Evolutionary conservation across 92 coral and sea anemone species (phyloP), one percentile per base, ranked within the genome.

Genomic region (Epizoanthus fatuus): DNA sequence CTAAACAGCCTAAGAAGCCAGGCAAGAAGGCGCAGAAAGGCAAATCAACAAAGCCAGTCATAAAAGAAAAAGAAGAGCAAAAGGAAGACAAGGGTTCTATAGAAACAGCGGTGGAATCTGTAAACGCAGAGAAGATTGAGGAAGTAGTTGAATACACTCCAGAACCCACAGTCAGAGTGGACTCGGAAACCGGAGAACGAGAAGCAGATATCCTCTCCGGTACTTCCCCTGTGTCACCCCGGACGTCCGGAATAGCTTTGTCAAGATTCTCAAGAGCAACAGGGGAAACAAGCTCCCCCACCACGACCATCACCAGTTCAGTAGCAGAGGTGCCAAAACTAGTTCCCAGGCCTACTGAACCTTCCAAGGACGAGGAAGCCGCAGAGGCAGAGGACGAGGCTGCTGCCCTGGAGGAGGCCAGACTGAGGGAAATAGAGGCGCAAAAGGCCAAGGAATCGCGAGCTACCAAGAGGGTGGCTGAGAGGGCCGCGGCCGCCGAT

Each of bases 401-500:
- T 22, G 42, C 72, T 42, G 53, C 67, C 5, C 72, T 77, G 40
- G 78, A 85, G 44, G 91, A 85, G 87, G 39, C 66, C 29, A 80
- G 84, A 37, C 85, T 22, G 6, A 37, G 78, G 39, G 92, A 90
- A 63, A 90, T 81, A 45, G 86, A 87, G 66, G 81, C 74, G 14
- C 89, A 92, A 44, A 94, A 88, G 59, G 89, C 83, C 37, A 94
- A 93, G 79, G 96, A 95, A 69, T 87, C 96, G n/a, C 92, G 95
- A 22, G 98, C 95, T 0, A 95, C 95, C 15, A 93, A 86, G 77
- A 84, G 94, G 60, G 98, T 94, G 3, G 96, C 96, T n/a, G 98
- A 96, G 72, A 91, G 99, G 62, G 98, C 99, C 20, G 99, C 99
- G 0, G 99, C 99, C 10, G 99, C 99, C 59, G 98, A 97, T 55